A percentile compares a stretch with the other conserved stretches of the same genome.
These are phyloP conservation scores for Lutjanus argentimaculatus DNA, from an alignment of 2,797 vertebrate genomes.

Conservation along the genomic window DNA sequence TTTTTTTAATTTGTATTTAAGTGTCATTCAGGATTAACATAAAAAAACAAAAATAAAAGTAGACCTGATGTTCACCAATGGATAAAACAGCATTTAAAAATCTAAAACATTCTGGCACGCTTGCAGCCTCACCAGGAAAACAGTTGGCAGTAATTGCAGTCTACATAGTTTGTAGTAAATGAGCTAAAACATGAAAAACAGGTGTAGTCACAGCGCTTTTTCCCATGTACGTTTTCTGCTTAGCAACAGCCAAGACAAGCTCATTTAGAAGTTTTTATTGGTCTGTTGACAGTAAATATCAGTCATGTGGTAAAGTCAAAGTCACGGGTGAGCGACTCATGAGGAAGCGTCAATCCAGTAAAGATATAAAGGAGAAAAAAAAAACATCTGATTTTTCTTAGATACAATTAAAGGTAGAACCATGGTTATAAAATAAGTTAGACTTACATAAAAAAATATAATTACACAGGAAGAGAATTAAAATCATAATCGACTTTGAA, in stretches of 20 bases:
- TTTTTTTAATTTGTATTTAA: too few relatives aligned
- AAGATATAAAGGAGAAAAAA: not conserved
- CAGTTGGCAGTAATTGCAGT: not conserved
- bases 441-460: conserved; percentile 18
- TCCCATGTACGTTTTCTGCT: not conserved
- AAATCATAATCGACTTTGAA: not conserved
- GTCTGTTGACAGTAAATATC: conserved; percentile 4
- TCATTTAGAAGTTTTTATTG: conserved; percentile 41
- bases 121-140: not conserved
- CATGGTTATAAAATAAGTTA: conserved; percentile 64
- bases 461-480: conserved; percentile 5
- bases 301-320: conserved; percentile 7
- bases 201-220: not conserved
- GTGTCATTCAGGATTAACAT: not conserved
- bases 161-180: not conserved
- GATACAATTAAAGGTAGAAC: conserved; percentile 34
- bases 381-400: not conserved
- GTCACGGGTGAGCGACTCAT: conserved; percentile 11
- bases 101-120: not conserved
- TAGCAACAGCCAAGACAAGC: conserved; percentile 12
- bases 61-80: not conserved
- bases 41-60: not conserved
- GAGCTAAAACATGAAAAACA: not conserved
- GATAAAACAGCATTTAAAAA: not conserved
- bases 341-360: conserved; percentile 19